Conservation (phyloP, 2,113 vertebrate genomes). For the Platysteira castanea region DNA sequence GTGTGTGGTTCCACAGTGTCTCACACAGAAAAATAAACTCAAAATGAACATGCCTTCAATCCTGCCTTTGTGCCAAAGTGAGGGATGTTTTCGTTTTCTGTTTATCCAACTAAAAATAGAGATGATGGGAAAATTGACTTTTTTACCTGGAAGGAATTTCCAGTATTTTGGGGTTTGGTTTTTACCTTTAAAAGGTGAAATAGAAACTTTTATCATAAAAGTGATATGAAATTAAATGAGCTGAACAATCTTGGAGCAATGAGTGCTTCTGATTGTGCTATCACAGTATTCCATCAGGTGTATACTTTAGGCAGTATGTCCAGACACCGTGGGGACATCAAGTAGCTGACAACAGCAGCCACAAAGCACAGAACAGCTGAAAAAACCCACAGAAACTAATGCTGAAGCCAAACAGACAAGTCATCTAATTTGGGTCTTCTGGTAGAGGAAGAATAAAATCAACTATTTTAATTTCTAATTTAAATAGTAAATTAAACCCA, state of each 20-base stretch:
- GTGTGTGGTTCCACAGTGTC: not conserved
- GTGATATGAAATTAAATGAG: not conserved
- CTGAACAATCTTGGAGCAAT: not conserved
- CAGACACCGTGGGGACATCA: not conserved
- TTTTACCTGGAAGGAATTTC: not conserved
- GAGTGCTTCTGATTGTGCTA: not conserved
- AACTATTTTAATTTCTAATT: not conserved
- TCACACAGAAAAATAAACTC: not conserved
- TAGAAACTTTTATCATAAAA: not conserved
- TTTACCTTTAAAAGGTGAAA: not conserved
- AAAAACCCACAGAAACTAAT: not conserved
- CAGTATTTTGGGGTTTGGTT: not conserved
- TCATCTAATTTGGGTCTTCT: not conserved
- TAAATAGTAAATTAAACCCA: not conserved
- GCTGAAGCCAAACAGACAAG: not conserved
- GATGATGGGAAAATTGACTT: not conserved
- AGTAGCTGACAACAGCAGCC: not conserved
- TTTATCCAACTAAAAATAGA: not conserved
- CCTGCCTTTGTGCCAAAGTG: not conserved
- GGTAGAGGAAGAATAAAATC: not conserved
- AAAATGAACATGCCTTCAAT: not conserved
- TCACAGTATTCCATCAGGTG: not conserved
- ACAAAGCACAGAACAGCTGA: not conserved
- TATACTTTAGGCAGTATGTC: not conserved
- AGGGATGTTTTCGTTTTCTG: not conserved